These are phyloP conservation scores for Stictonetta naevosa DNA, from an alignment of 2,113 vertebrate genomes.

Conservation along the genomic window DNA sequence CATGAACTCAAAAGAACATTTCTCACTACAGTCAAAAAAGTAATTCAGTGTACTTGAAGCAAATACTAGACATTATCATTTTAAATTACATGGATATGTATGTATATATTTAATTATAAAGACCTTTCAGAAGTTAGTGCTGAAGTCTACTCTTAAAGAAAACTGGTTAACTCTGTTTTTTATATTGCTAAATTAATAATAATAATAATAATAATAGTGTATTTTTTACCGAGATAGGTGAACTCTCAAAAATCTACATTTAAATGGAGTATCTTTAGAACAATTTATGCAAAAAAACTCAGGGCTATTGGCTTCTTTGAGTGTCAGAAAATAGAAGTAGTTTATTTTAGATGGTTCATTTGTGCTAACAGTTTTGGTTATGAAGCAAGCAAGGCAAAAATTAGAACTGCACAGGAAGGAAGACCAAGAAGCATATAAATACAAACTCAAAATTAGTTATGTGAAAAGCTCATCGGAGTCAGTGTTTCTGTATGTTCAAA, in stretches of 20 bases:
- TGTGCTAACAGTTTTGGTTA: slow-evolving; percentile 8
- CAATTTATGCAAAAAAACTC: neutral
- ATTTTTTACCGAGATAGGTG: neutral
- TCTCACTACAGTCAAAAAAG: neutral
- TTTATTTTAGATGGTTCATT: slow-evolving; percentile 3
- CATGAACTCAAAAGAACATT: neutral
- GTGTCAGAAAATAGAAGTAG: neutral
- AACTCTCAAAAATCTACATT: neutral
- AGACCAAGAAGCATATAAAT: neutral
- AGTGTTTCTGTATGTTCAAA: neutral
- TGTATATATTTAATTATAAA: neutral
- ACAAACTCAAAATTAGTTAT: neutral
- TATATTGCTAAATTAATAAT: neutral
- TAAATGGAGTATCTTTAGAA: neutral
- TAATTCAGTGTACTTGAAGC: neutral
- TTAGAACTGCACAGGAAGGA: neutral
- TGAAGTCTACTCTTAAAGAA: neutral
- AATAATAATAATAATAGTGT: neutral
- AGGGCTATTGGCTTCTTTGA: neutral
- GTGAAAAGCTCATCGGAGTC: neutral
- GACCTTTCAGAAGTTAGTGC: neutral
- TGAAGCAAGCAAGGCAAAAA: neutral
- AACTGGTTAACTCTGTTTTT: neutral
- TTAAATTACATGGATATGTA: neutral
- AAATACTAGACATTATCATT: neutral